Conservation (phyloP, 2,797 vertebrate genomes). For the Diceros bicornis region DNA sequence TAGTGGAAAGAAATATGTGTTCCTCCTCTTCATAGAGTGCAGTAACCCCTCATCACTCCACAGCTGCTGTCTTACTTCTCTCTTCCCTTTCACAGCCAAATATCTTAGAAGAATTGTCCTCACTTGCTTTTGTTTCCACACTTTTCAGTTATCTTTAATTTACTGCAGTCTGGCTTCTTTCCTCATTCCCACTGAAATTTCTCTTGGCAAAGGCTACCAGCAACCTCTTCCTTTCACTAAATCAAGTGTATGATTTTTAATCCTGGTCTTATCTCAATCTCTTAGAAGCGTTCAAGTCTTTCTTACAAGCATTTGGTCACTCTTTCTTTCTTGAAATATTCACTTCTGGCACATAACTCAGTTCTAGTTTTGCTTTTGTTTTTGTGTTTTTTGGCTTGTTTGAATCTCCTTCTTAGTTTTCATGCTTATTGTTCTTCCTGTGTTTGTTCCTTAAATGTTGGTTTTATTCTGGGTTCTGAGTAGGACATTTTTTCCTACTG, state of each 20-base stretch:
- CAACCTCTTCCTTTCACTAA: background rate
- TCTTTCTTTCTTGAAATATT: background rate
- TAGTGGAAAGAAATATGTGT: background rate
- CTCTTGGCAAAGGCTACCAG: background rate
- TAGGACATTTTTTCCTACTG: background rate
- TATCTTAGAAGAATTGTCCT: background rate
- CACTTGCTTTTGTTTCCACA: background rate
- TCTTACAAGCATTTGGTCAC: background rate
- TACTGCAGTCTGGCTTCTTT: background rate
- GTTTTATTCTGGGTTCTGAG: background rate
- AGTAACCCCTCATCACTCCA: background rate
- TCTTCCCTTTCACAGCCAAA: background rate
- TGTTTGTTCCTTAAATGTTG: background rate
- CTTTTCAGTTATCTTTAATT: background rate
- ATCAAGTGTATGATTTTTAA: background rate
- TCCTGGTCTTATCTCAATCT: background rate
- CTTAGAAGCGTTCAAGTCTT: background rate
- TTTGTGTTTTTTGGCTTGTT: background rate
- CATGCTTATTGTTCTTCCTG: background rate
- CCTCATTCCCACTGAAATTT: background rate
- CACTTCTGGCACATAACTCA: background rate
- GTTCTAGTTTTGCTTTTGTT: slow-evolving; percentile 5
- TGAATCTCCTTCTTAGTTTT: background rate
- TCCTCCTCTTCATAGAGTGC: background rate
- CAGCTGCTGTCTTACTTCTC: background rate